Evolutionary conservation across 2,797 vertebrate species (phyloP).

Genomic region (Ambastaia sidthimunki): DNA sequence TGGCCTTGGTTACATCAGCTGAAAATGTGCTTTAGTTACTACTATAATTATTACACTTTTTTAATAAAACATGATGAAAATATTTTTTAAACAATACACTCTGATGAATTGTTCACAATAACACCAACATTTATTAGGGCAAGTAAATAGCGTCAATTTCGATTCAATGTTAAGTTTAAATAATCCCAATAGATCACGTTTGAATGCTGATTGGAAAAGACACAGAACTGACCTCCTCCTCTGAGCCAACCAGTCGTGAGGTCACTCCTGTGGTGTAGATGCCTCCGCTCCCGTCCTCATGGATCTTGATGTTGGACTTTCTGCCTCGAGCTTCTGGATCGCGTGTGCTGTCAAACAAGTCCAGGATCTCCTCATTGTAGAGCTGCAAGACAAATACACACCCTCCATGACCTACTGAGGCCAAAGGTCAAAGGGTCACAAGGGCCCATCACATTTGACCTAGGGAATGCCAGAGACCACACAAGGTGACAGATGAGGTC

Average conservation of each 20-base stretch:
- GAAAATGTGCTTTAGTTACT: too few species aligned
- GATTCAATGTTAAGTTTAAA: background rate
- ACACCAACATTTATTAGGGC: too few species aligned
- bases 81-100: too few species aligned
- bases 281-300: constrained; percentile 87
- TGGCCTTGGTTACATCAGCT: too few species aligned
- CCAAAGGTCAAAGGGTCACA: constrained; percentile 62
- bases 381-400: constrained; percentile 74
- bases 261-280: constrained; percentile 95
- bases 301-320: constrained; percentile 95
- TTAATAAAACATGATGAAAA: too few species aligned
- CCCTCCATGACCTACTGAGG: constrained; percentile 26
- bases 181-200: background rate
- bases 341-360: constrained; percentile 89
- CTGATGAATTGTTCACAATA: too few species aligned
- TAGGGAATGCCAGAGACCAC: constrained; percentile 31
- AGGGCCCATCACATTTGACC: constrained; percentile 59
- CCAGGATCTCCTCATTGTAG: constrained; percentile 97
- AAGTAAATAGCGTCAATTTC: background rate
- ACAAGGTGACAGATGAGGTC: constrained; percentile 7
- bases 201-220: too few species aligned
- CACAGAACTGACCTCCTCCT: constrained; percentile 84
- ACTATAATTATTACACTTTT: too few species aligned
- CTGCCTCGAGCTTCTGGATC: constrained; percentile 86
- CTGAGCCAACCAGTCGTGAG: constrained; percentile 87